Evolutionary conservation across 2,113 vertebrate species (phyloP), one percentile per base, ranked within the genome.

Genomic region (Piaya cayana): DNA sequence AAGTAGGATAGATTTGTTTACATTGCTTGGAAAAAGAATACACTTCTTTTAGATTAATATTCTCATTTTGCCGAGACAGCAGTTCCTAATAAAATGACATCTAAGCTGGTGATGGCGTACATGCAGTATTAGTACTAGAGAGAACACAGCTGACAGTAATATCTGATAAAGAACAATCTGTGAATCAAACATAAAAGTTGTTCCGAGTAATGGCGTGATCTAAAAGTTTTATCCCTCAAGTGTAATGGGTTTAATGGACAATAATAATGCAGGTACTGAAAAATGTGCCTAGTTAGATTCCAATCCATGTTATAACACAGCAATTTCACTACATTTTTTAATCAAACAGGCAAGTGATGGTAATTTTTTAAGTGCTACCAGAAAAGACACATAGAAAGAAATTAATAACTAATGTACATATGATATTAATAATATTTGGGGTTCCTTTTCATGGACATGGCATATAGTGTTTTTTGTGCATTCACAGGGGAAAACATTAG

Each of bases 1-100:
- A 94, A 92, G 77, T 53, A 94, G 92, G 65, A 94, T 86, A 94
- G 86, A 91, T 91, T 92, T 92, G 86, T 94, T 94, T 96, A 82
- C 0, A 1, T 25, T 92, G 47, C 71, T 77, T 86, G 72, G 36
- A 43, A 88, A 92, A 93, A 91, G 26, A 68, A 70, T 17, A 78
- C 39, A 71, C 64, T 78, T 72, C 25, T 88, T 93, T 92, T 60
- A 92, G 77, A 91, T 94, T 93, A 93, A 96, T 89, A 92, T 71
- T 91, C 91, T 93, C 25, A 65, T 86, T 86, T 86, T 91, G 86
- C 91, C 94, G 92, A 95, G 69, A 52, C 60, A 93, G 88, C 91
- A 92, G n/a, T 43, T 82, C 25, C 69, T 89, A 86, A 82, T n/a
- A 86, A 88, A 94, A 78, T 64, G 55, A 90, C 43, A 86, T 63